Evolutionary conservation across 2,888 invertebrate genomes (phyloP), one percentile per base, ranked within the genome.

Genomic region (Palloptera scutellata): DNA sequence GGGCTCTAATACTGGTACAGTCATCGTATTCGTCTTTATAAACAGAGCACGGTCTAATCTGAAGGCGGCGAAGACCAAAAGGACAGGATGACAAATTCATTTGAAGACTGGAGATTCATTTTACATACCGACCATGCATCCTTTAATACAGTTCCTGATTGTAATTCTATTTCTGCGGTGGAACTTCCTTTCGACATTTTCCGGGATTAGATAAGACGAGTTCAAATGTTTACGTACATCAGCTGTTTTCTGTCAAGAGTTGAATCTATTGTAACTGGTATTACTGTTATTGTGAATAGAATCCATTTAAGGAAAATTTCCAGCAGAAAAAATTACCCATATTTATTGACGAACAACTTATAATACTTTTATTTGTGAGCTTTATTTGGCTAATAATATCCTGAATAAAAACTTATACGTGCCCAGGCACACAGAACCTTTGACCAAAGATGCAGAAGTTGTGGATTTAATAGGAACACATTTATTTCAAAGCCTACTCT

Each of bases 21-120:
- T 95, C 94, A 20, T 87, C 86, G 78, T 93, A 94, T 86, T 96
- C 95, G 63, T 91, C 92, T 76, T 91, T 88, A 79, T 96, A 96
- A n/a, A 89, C 76, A n/a, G 88, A 84, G 83, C 95, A 95, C 8
- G 91, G 90, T 75, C 93, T 87, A 60, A 95, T 90, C 95, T 95
- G 17, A 5, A 64, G 19, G 13, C 17, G 13, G 9, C 10, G 12
- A 9, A 48, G 8, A 17, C 2, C 42, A 80, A 12, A 66, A 45
- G 11, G 45, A 45, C 12, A 11, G 5, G 48, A 53, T 64, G 42
- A 52, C 5, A 43, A 15, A 19, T 12, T 13, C 4, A 51, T 8
- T 45, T 4, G 11, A 1, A 30, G 0, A 19, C 19, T 51, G 9
- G 0, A 30, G 5, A 43, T 60, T 15, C 10, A 13, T 45, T 42